phyloP scores from a whole-genome alignment of 2,113 vertebrate genomes.

The Hymenochirus boettgeri region DNA sequence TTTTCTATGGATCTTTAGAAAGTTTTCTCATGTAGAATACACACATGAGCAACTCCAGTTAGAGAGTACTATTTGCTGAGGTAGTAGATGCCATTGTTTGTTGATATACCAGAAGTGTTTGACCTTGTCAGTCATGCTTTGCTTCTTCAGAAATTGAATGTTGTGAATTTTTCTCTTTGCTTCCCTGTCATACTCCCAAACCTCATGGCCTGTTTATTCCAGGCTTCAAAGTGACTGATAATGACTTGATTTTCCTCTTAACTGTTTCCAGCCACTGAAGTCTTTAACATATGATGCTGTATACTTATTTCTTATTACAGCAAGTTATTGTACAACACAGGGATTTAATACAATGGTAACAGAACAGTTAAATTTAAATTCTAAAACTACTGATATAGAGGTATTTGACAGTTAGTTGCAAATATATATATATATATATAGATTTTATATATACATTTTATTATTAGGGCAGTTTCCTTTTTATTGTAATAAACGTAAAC shows the following conservation, averaged over 20 bases:
- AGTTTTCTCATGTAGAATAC: constrained; percentile 38
- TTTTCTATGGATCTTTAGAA: constrained; percentile 28
- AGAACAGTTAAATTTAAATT: too few species aligned
- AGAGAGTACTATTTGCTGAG: constrained; percentile 42
- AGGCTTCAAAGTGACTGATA: constrained; percentile 23
- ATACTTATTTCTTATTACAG: too few species aligned
- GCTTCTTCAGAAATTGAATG: constrained; percentile 33
- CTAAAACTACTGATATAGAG: too few species aligned
- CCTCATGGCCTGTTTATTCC: constrained; percentile 41
- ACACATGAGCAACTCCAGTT: constrained; percentile 37
- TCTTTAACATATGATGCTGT: too few species aligned
- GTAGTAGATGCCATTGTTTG: constrained; percentile 41
- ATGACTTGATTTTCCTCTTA: constrained; percentile 41
- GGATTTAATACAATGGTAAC: too few species aligned
- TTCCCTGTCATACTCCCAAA: constrained; percentile 31
- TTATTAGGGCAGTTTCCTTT: too few species aligned
- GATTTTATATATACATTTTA: too few species aligned
- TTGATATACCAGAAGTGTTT: constrained; percentile 31
- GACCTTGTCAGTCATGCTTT: constrained; percentile 31
- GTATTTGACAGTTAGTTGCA: too few species aligned
- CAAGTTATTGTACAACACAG: too few species aligned
- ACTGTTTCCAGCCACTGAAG: constrained; percentile 4
- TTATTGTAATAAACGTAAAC: too few species aligned
- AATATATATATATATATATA: too few species aligned
- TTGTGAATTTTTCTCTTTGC: constrained; percentile 30